phyloP scores from a whole-genome alignment of 2,888 invertebrate species.

The Phymatocera aterrima region DNA sequence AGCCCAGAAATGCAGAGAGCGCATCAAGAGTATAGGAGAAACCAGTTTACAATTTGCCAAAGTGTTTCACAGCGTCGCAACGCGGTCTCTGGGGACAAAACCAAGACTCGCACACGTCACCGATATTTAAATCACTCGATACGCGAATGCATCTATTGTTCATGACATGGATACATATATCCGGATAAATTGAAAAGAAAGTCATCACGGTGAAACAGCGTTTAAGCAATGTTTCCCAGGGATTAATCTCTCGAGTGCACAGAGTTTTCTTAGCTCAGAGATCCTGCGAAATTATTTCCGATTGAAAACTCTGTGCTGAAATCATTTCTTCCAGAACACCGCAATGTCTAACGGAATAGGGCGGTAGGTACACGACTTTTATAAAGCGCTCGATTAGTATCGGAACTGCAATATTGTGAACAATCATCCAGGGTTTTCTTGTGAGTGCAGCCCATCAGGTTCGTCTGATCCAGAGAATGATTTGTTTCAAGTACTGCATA shows the following conservation, averaged over 20 bases:
- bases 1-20: conserved; percentile 33
- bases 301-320: too few species aligned
- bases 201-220: background rate
- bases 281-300: background rate
- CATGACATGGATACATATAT: background rate
- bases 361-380: too few species aligned
- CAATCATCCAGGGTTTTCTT: too few species aligned
- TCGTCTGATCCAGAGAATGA: too few species aligned
- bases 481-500: too few species aligned
- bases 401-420: too few species aligned
- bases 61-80: conserved; percentile 42
- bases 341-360: too few species aligned
- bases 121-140: conserved; percentile 14
- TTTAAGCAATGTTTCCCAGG: background rate
- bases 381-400: too few species aligned
- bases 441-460: too few species aligned
- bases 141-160: conserved; percentile 31
- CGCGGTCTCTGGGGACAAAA: conserved; percentile 31
- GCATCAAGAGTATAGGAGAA: conserved; percentile 37
- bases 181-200: conserved; percentile 8
- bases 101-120: background rate
- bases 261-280: background rate
- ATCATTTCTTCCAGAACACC: too few species aligned
- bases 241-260: conserved; percentile 4
- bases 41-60: conserved; percentile 41